Evolutionary conservation across 1,140 invertebrate genomes (phyloP), one percentile per base, ranked within the genome.

Genomic region (Achroia grisella): DNA sequence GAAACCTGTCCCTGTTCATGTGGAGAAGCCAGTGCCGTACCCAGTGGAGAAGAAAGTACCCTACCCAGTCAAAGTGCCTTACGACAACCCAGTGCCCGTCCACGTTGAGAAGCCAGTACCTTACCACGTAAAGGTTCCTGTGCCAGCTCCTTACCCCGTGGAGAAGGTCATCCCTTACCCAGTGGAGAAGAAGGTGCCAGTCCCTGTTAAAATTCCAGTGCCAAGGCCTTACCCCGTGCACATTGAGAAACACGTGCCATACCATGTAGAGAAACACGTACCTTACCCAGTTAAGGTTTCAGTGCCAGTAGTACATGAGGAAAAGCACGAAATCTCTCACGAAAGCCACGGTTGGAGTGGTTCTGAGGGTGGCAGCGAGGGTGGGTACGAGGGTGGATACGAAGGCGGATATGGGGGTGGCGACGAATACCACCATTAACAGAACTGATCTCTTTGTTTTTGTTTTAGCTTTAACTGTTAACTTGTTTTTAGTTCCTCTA

Each of bases 211-310:
- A 56, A 86, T 90, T 44, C 89, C 88, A 11, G 87, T 89, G 2
- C 88, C 89, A 44, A 88, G 86, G 54, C 88, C 88, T 5, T 63
- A 87, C 2, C 81, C 88, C 0, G 87, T 89, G 8, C 87, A 88
- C 8, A 89, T 91, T 0, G 90, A 92, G 56, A 92, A 91, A 73
- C 88, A 88, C 40, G 89, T 90, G 2, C 88, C 90, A 0, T 87
- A 89, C 51, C 86, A 86, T n/a, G 87, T 90, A 0, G 88, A 90
- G 58, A 89, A 89, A 49, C 88, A 87, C 8, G 87, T 90, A 1
- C 89, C 89, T 12, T 88, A 89, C 43, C 76, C 85, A 29, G 87
- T 87, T 6, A 86, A 87, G 48, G 76, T 89, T 5, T 76, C 87
- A 14, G 86, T 90, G 29, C 89, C 88, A 0, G 82, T 88, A 11